These are phyloP conservation scores for Phortica okadai DNA, from an alignment of 2,888 invertebrate genomes.

Conservation along the genomic window DNA sequence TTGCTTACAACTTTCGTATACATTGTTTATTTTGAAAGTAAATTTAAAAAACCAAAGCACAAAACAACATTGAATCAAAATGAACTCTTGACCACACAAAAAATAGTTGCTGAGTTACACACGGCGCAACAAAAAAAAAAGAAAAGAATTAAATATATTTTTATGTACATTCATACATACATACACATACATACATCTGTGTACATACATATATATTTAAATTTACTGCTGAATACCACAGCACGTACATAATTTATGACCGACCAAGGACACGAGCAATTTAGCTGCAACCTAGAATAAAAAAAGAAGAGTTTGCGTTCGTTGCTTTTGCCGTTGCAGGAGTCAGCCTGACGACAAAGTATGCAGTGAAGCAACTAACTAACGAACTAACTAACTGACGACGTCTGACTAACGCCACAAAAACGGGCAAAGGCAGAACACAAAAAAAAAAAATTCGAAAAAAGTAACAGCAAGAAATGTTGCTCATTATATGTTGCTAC, in stretches of 20 bases:
- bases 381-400: constrained; percentile 56
- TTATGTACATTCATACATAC: not conserved
- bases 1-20: not conserved
- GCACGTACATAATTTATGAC: constrained; percentile 72
- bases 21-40: not conserved
- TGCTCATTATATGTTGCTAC: constrained; percentile 37
- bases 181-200: not conserved
- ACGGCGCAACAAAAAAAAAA: constrained; percentile 10
- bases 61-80: constrained; percentile 68
- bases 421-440: not conserved
- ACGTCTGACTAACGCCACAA: not conserved
- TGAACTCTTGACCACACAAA: constrained; percentile 66
- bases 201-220: constrained; percentile 54
- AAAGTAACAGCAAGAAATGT: not conserved
- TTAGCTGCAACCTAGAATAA: constrained; percentile 60
- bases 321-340: not conserved
- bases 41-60: constrained; percentile 53
- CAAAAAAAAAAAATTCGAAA: not conserved
- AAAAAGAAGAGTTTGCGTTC: constrained; percentile 33
- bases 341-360: constrained; percentile 21
- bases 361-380: constrained; percentile 51
- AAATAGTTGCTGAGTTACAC: constrained; percentile 24
- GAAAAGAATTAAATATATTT: constrained; percentile 34
- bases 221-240: constrained; percentile 71
- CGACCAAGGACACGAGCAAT: constrained; percentile 71